phyloP scores from a whole-genome alignment of 2,797 vertebrate genomes.

The Xenopus petersii region DNA sequence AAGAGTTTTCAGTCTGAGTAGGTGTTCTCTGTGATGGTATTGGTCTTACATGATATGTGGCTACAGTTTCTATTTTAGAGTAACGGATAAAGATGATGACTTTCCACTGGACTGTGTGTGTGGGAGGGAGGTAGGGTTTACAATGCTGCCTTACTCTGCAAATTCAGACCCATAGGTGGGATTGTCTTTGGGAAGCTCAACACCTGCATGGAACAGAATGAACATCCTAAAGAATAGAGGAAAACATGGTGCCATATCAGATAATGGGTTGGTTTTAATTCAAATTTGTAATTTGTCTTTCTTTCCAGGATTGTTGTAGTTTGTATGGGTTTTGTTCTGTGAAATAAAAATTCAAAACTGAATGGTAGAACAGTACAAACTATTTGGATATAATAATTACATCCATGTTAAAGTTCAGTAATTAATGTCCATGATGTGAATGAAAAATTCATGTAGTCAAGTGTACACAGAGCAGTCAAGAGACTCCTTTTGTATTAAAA shows the following conservation, averaged over 20 bases:
- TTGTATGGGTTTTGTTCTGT: no score
- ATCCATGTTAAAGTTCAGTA: no score
- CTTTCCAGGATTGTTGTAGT: no score
- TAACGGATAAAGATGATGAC: slow-evolving; percentile 42
- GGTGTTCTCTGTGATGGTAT: slow-evolving; percentile 40
- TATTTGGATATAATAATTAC: no score
- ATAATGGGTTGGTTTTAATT: background rate
- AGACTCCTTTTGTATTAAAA: no score
- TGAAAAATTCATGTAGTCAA: no score
- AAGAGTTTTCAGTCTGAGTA: slow-evolving; percentile 41
- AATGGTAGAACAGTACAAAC: no score
- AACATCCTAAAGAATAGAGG: background rate
- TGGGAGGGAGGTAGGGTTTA: slow-evolving; percentile 33
- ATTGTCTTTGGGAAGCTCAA: slow-evolving; percentile 16
- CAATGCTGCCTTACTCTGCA: slow-evolving; percentile 18
- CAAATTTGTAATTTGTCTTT: no score
- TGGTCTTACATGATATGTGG: slow-evolving; percentile 36
- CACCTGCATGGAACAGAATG: slow-evolving; percentile 12
- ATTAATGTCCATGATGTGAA: no score
- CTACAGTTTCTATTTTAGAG: slow-evolving; percentile 42
- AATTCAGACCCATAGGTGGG: slow-evolving; percentile 12
- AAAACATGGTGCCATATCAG: background rate
- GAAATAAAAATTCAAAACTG: no score
- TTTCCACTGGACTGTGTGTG: slow-evolving; percentile 46
- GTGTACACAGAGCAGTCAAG: no score